A percentile compares a stretch with the other conserved stretches of the same genome.
Conservation (phyloP, 2,888 invertebrate species). For the Euproctis similis region DNA sequence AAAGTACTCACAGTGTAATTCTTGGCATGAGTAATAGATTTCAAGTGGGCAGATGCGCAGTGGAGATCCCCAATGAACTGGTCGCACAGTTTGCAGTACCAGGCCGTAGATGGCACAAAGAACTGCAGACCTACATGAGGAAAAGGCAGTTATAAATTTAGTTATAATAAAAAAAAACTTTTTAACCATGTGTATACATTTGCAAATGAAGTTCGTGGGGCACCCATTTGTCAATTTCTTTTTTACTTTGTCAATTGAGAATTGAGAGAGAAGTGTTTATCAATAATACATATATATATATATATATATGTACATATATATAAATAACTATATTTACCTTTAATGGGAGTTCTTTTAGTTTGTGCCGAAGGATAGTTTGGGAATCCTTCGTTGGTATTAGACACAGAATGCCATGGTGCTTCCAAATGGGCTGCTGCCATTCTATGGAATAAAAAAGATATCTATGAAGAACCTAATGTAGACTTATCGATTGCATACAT, state of each 20-base stretch:
- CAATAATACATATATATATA: too few species aligned
- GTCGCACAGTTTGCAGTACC: constrained; percentile 93
- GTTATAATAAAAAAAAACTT: too few species aligned
- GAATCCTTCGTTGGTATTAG: constrained; percentile 78
- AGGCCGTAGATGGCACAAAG: constrained; percentile 89
- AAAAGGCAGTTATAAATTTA: not conserved
- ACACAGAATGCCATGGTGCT: constrained; percentile 84
- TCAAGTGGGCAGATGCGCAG: constrained; percentile 90
- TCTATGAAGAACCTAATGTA: too few species aligned
- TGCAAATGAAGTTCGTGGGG: too few species aligned
- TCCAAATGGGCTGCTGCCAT: constrained; percentile 75
- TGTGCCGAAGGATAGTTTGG: constrained; percentile 82
- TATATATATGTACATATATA: too few species aligned
- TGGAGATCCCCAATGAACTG: constrained; percentile 92
- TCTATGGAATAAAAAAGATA: too few species aligned
- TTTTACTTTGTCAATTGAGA: too few species aligned
- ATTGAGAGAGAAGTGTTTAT: too few species aligned
- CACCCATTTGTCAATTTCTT: too few species aligned
- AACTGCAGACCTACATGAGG: constrained; percentile 83
- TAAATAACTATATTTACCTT: constrained; percentile 80
- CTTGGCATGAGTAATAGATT: constrained; percentile 85
- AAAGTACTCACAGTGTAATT: constrained; percentile 83
- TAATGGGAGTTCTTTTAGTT: constrained; percentile 86
- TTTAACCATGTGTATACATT: too few species aligned
- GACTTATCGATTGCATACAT: too few species aligned